phyloP scores from a whole-genome alignment of 2,113 vertebrate species.

The Vimba vimba region DNA sequence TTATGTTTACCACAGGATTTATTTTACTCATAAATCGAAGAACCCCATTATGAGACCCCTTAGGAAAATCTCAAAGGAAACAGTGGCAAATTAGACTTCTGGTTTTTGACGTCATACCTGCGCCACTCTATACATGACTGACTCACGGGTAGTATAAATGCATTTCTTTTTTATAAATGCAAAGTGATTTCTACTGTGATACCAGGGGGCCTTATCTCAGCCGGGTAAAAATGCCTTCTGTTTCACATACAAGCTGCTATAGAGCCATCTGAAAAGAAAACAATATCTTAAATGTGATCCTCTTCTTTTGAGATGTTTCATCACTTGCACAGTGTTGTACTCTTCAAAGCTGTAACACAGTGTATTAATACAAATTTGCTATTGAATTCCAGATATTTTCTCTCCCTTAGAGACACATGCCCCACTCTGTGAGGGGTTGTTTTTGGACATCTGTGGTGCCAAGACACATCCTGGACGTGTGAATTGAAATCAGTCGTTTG shows the following conservation, averaged over 20 bases:
- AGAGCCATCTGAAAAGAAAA: not conserved
- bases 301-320: not conserved
- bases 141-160: too few relatives aligned
- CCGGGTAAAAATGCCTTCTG: not conserved
- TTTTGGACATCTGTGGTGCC: constrained; percentile 25
- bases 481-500: not conserved
- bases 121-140: too few relatives aligned
- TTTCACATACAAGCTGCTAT: not conserved
- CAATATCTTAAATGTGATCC: not conserved
- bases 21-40: too few relatives aligned
- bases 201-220: not conserved
- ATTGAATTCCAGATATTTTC: constrained; percentile 21
- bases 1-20: too few relatives aligned
- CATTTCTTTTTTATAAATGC: too few relatives aligned
- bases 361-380: constrained; percentile 25
- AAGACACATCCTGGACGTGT: not conserved
- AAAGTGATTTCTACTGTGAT: too few relatives aligned
- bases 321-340: not conserved
- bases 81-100: too few relatives aligned
- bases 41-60: too few relatives aligned
- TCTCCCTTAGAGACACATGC: constrained; percentile 13
- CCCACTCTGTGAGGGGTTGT: constrained; percentile 4
- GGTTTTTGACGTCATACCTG: too few relatives aligned
- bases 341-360: not conserved
- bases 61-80: too few relatives aligned